Conservation (phyloP, 2,113 vertebrate species). For the Chaetodon auriga region DNA sequence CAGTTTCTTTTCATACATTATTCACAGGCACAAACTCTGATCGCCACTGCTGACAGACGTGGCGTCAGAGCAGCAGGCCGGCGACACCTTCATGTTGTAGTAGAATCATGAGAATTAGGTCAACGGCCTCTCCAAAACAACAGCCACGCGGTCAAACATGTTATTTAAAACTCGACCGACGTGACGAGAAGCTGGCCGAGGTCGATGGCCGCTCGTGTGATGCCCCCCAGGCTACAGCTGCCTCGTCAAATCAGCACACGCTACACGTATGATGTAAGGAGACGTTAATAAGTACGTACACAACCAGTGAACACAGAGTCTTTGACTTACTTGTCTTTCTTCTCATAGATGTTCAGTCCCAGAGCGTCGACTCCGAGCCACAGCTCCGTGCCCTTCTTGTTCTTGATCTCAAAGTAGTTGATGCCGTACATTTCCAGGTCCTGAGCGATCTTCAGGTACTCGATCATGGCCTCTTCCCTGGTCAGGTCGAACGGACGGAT, state of each 20-base stretch:
- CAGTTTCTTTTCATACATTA: not conserved
- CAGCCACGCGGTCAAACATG: constrained; percentile 20
- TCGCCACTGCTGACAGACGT: not conserved
- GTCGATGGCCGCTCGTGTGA: constrained; percentile 55
- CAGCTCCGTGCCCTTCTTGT: constrained; percentile 96
- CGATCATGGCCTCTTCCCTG: constrained; percentile 94
- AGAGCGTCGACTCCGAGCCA: constrained; percentile 96
- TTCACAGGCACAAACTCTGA: not conserved
- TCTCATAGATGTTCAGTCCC: constrained; percentile 96
- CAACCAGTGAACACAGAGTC: not conserved
- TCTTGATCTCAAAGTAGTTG: constrained; percentile 99
- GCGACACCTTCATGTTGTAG: constrained; percentile 8
- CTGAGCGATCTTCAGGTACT: constrained; percentile 97
- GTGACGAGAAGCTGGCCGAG: constrained; percentile 8
- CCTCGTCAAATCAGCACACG: not conserved
- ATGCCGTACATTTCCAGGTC: constrained; percentile 99
- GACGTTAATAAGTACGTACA: not conserved
- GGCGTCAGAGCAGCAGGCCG: not conserved
- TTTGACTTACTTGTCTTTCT: constrained; percentile 89
- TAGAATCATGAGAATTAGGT: constrained; percentile 29
- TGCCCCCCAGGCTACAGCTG: constrained; percentile 29
- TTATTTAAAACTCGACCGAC: constrained; percentile 40
- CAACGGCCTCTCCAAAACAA: constrained; percentile 61
- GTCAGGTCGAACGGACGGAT: not conserved
- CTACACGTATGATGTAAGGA: not conserved